Evolutionary conservation across 2,888 invertebrate species (phyloP).

Genomic region (Smittia sp.): DNA sequence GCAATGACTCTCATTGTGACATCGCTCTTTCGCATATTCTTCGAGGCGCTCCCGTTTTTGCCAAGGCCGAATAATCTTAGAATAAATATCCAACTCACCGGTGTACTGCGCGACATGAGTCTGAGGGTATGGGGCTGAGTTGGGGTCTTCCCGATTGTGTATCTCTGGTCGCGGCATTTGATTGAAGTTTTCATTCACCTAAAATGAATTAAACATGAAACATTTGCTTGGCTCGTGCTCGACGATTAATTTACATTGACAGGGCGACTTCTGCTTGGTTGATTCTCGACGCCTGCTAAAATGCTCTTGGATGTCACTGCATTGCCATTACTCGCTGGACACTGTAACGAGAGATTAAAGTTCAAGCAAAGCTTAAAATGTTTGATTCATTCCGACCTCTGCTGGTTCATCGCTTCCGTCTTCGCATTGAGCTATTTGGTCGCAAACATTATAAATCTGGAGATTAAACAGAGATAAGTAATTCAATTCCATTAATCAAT

Average conservation of each 20-base stretch:
- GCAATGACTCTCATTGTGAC: neutral
- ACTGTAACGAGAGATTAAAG: constrained; percentile 42
- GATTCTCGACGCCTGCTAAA: constrained; percentile 29
- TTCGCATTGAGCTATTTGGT: constrained; percentile 87
- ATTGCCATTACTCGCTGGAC: constrained; percentile 41
- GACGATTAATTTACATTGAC: constrained; percentile 2
- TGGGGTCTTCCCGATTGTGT: constrained; percentile 51
- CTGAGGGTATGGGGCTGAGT: constrained; percentile 45
- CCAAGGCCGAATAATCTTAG: neutral
- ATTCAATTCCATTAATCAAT: constrained; percentile 30
- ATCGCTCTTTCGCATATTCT: neutral
- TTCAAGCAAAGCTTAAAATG: too few species aligned
- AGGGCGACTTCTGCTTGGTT: neutral
- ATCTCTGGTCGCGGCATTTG: constrained; percentile 42
- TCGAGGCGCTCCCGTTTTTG: neutral
- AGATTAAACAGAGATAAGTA: constrained; percentile 14
- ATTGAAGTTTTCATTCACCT: constrained; percentile 38
- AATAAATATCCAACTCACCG: constrained; percentile 1
- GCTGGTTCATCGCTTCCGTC: constrained; percentile 90
- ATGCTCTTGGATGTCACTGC: neutral
- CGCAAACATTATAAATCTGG: constrained; percentile 83
- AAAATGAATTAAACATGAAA: neutral
- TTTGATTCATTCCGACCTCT: constrained; percentile 60
- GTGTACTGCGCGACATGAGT: constrained; percentile 33
- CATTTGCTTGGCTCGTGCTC: constrained; percentile 22